These are phyloP conservation scores for Spinus olivaceus DNA, from an alignment of 2,797 vertebrate species.

Conservation along the genomic window DNA sequence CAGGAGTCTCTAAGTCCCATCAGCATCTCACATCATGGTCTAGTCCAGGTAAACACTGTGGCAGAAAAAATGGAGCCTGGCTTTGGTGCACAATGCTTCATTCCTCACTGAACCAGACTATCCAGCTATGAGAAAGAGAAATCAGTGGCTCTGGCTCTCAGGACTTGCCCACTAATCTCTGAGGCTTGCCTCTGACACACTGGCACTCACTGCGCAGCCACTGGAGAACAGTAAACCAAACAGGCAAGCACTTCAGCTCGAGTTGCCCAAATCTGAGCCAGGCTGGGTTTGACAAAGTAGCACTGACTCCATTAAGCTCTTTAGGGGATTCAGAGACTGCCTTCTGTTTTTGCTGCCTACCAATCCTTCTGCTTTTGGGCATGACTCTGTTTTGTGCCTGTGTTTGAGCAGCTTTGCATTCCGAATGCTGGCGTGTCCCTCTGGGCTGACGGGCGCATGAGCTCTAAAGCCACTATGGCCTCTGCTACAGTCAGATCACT, in stretches of 20 bases:
- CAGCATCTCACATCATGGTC: neutral
- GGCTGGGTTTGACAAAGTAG: neutral
- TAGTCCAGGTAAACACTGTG: neutral
- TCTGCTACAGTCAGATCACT: neutral
- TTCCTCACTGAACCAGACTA: neutral
- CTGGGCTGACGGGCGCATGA: fast-evolving
- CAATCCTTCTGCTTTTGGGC: fast-evolving
- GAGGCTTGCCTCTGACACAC: neutral
- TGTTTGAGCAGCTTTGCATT: neutral
- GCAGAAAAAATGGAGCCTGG: neutral
- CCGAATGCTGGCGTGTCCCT: fast-evolving
- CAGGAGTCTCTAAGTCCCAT: neutral
- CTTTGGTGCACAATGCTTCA: neutral
- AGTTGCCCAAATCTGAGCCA: neutral
- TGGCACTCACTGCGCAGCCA: fast-evolving
- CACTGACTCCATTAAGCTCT: neutral
- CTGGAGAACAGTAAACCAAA: neutral
- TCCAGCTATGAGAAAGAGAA: neutral
- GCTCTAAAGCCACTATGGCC: neutral
- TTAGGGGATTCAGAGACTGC: neutral
- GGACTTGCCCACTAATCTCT: neutral
- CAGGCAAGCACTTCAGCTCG: fast-evolving
- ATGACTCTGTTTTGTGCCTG: neutral
- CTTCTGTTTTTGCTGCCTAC: neutral
- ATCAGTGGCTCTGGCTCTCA: neutral